Evolutionary conservation across 1,140 invertebrate genomes (phyloP).

Genomic region (Magallana ariakensis): DNA sequence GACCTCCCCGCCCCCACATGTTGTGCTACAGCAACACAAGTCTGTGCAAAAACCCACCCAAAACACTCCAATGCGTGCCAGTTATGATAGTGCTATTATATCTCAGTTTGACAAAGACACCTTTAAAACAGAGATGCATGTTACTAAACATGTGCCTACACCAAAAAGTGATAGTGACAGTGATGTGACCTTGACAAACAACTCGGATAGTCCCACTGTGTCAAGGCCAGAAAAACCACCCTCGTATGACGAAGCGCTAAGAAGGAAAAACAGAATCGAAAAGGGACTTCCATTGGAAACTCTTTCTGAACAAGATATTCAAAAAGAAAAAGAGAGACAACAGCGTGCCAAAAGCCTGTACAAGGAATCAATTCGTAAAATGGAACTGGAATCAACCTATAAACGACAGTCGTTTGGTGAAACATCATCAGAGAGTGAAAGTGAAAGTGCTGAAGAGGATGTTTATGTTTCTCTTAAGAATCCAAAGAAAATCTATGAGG

Average conservation of each 20-base stretch:
- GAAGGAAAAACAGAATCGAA: conserved; percentile 70
- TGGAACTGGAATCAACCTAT: conserved; percentile 66
- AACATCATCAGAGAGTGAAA: conserved; percentile 31
- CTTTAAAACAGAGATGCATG: conserved; percentile 40
- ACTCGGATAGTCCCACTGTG: conserved; percentile 38
- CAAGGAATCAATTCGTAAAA: conserved; percentile 79
- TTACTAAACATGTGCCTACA: conserved; percentile 31
- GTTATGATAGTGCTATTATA: conserved; percentile 60
- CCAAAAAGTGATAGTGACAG: conserved; percentile 55
- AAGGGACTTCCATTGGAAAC: conserved; percentile 64
- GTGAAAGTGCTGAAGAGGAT: conserved; percentile 56
- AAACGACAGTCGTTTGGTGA: background rate
- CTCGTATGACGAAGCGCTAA: conserved; percentile 73
- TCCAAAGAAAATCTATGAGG: conserved; percentile 63
- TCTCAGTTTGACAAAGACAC: conserved; percentile 50
- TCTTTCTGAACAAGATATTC: conserved; percentile 70
- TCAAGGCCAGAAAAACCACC: conserved; percentile 70
- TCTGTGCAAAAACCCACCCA: conserved; percentile 38
- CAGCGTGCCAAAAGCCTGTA: conserved; percentile 78
- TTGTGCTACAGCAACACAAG: conserved; percentile 56
- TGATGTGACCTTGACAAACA: conserved; percentile 48
- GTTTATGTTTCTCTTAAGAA: conserved; percentile 55
- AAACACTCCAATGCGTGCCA: conserved; percentile 60
- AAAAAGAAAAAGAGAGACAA: conserved; percentile 76
- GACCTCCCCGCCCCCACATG: conserved; percentile 65